Base-by-base conservation (phyloP, 1,140 invertebrate species). In the Bicyclus anynana region DNA sequence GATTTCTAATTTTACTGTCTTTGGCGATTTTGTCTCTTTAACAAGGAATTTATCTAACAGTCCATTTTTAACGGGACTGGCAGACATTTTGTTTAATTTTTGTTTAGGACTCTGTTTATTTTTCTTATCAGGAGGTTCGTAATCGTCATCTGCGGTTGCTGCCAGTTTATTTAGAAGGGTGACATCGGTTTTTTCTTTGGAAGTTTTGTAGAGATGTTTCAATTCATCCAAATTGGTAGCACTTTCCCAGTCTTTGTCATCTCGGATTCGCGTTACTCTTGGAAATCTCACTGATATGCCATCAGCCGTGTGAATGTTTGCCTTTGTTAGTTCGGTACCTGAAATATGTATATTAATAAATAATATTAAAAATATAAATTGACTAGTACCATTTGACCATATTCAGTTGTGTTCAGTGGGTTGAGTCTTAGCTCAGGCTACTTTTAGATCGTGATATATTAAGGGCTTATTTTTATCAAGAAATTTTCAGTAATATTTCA, bases 221-320 rank as follows among this genome's bases (percentile, higher is more conserved):
- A 98, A 83, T 77, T 97, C 93, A 33, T 92, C 87, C 23, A 98
- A 83, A 77, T 91, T 93, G 0, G 96, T 98, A 0, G 97, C 96
- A 0, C 93, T 92, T 69, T 95, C 84, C 92, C 96, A 97, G 48
- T 91, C 88, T 89, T 98, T 98, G 75, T 98, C 97, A 63, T 92
- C 84, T 40, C 97, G 90, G 53, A 97, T 93, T 63, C 92, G 92
- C 1, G 95, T 96, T 0, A 98, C 94, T 59, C 97, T 90, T 3
- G 97, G 97, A 90, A 98, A 98, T 65, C 97, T 89, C 42, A 98
- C 96, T 2, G 96, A 98, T 69, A 98, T 97, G 4, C 96, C 96
- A 77, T 94, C 92, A 2, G 96, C 96, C 3, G 96, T 97, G 74
- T 98, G 97, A 13, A 94, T 91, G 44, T 96, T 94, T 2, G 91